A percentile compares a stretch with the other conserved stretches of the same genome.
Evolutionary conservation across 2,888 invertebrate species (phyloP).

Genomic region (Acleris cristana): DNA sequence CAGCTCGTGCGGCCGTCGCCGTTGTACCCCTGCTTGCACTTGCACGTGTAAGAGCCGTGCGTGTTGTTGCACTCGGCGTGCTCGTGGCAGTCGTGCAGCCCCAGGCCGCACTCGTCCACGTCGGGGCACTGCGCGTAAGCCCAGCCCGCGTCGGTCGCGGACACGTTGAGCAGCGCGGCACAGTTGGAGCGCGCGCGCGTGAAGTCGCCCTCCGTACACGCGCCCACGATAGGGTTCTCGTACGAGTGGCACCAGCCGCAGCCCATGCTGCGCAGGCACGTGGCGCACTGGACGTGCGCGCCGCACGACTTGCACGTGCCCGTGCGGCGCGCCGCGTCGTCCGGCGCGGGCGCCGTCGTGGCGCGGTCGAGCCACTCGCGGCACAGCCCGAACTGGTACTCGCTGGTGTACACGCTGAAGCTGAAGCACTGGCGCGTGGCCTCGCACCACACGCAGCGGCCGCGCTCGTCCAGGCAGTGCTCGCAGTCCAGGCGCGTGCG

Average conservation of each 20-base stretch:
- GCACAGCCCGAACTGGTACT: conserved; percentile 96
- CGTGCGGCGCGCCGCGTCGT: conserved; percentile 64
- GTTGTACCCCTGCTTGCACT: conserved; percentile 93
- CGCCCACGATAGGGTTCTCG: conserved; percentile 94
- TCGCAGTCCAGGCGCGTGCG: conserved; percentile 90
- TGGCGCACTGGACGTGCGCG: conserved; percentile 89
- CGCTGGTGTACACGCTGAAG: conserved; percentile 97
- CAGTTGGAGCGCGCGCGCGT: conserved; percentile 90
- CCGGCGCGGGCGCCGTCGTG: conserved; percentile 68
- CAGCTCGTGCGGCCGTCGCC: conserved; percentile 94
- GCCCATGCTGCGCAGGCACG: conserved; percentile 91
- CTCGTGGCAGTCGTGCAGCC: conserved; percentile 94
- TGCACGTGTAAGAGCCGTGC: conserved; percentile 94
- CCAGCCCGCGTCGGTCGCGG: conserved; percentile 89
- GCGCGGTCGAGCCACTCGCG: conserved; percentile 96
- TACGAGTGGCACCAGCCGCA: conserved; percentile 98
- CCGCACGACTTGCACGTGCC: conserved; percentile 93
- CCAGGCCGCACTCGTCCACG: conserved; percentile 95
- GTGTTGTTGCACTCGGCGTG: conserved; percentile 97
- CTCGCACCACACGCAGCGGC: conserved; percentile 98
- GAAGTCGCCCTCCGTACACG: conserved; percentile 94
- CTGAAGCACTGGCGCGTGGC: conserved; percentile 96
- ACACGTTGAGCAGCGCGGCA: conserved; percentile 86
- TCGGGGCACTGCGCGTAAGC: conserved; percentile 96
- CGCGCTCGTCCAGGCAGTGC: conserved; percentile 92